Evolutionary conservation across 1,140 invertebrate genomes (phyloP), one percentile per base, ranked within the genome.

Genomic region (Caenorhabditis tropicalis): DNA sequence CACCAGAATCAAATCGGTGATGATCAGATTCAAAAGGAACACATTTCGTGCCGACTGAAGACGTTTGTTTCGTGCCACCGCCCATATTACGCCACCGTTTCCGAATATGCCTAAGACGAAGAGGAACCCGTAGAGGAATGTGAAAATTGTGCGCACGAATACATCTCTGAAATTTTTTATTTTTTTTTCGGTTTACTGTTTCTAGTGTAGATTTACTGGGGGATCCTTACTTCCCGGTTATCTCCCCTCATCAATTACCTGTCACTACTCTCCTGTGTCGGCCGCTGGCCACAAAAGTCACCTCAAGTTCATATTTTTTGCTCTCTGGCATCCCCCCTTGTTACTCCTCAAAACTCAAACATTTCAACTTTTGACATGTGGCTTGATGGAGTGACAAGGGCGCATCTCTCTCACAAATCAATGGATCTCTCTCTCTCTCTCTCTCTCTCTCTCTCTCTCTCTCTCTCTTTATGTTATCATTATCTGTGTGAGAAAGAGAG

Each of bases 11-110:
- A 90, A 46, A 81, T 91, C 90, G 43, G 90, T 90, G 10, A 90
- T 19, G 36, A 90, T 91, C 21, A 91, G 79, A 82, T 90, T 91
- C 31, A 91, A 65, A 24, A 90, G 85, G 56, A 90, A 91, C 10
- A 90, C 89, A 70, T 90, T 91, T 49, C 89, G 86, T 7, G 89
- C 89, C 16, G 90, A 91, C 60, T 89, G 90, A 10, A 90, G 87
- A n/a, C 90, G 56, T 81, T 90, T 91, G 79, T 85, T 90, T 24
- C 85, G 83, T 10, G 82, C 81, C 56, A 90, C 90, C 9, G 90
- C 89, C 60, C 88, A 80, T 33, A 90, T 46, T 16, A 90, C 90
- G 19, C 88, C 87, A 1, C 89, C 89, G 86, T 90, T 90, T 21
- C 90, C 90, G 81, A 88, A 48, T 24, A 90, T 70, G 29, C 90